Conservation (phyloP, 2,113 vertebrate genomes). For the Bubo blakistoni region DNA sequence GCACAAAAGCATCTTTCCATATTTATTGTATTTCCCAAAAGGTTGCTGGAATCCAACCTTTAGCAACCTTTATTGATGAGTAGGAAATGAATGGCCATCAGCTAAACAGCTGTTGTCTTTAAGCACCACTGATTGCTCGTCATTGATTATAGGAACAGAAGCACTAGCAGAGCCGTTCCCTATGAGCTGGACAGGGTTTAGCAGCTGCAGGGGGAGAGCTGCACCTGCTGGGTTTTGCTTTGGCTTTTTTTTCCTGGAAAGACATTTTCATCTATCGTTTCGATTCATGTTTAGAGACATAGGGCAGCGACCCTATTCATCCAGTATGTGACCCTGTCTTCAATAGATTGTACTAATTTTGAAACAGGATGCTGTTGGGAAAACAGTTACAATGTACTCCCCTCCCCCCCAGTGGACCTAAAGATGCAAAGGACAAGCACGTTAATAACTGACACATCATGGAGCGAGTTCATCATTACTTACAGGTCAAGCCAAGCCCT, state of each 20-base stretch:
- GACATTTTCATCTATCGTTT: background rate
- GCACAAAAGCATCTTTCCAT: background rate
- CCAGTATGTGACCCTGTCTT: rapidly evolving
- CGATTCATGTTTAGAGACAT: background rate
- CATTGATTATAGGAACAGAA: background rate
- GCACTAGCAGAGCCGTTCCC: background rate
- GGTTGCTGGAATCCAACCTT: background rate
- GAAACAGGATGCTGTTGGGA: background rate
- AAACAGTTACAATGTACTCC: background rate
- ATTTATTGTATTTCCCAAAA: background rate
- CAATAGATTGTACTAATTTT: background rate
- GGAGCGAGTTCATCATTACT: rapidly evolving
- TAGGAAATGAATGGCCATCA: background rate
- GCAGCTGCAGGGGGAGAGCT: background rate
- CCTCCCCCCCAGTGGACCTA: background rate
- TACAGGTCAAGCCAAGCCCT: background rate
- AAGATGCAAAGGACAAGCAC: background rate
- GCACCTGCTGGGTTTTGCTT: background rate
- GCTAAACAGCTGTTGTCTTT: background rate
- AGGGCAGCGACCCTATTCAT: background rate
- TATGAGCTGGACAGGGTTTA: background rate
- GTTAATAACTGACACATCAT: background rate
- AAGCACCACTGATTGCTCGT: background rate
- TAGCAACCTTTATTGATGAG: background rate
- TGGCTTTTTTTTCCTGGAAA: background rate